phyloP scores from a whole-genome alignment of 2,797 vertebrate species.

The Cichlasoma orientale region DNA sequence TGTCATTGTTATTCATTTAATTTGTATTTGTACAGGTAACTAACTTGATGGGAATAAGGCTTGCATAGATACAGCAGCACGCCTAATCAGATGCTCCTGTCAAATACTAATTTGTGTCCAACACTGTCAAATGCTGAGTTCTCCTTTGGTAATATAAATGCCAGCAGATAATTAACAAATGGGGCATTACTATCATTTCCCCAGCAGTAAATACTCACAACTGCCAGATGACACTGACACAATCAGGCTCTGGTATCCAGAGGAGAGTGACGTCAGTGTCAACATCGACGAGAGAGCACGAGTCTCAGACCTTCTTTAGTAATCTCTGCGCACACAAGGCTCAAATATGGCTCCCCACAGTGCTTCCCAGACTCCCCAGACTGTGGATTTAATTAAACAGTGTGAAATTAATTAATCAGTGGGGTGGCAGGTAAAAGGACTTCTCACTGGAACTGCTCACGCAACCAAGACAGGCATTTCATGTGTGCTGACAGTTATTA shows the following conservation, averaged over 20 bases:
- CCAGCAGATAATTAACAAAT: conserved; percentile 48
- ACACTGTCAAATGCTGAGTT: conserved; percentile 33
- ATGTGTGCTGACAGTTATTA: conserved; percentile 75
- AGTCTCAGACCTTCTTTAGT: conserved; percentile 72
- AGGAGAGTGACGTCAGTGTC: conserved; percentile 83
- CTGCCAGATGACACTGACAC: conserved; percentile 73
- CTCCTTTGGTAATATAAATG: conserved; percentile 49
- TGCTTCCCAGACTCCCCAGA: conserved; percentile 73
- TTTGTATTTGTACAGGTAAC: neutral
- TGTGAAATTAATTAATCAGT: conserved; percentile 84
- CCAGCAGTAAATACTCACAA: conserved; percentile 74
- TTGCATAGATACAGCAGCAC: neutral
- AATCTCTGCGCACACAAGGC: conserved; percentile 71
- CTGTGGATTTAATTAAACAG: conserved; percentile 84
- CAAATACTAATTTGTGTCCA: conserved; percentile 38
- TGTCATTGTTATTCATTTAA: neutral
- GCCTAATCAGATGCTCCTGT: conserved; percentile 21
- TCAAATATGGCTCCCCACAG: conserved; percentile 64
- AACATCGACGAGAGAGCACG: conserved; percentile 80
- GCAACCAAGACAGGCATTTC: conserved; percentile 74
- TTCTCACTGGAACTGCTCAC: conserved; percentile 70
- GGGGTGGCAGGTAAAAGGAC: conserved; percentile 78
- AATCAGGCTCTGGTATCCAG: conserved; percentile 72
- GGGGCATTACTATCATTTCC: conserved; percentile 43
- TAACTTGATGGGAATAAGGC: neutral